Evolutionary conservation across 1,140 invertebrate species (phyloP), one percentile per base, ranked within the genome.

Genomic region (Pachypsylla venusta): DNA sequence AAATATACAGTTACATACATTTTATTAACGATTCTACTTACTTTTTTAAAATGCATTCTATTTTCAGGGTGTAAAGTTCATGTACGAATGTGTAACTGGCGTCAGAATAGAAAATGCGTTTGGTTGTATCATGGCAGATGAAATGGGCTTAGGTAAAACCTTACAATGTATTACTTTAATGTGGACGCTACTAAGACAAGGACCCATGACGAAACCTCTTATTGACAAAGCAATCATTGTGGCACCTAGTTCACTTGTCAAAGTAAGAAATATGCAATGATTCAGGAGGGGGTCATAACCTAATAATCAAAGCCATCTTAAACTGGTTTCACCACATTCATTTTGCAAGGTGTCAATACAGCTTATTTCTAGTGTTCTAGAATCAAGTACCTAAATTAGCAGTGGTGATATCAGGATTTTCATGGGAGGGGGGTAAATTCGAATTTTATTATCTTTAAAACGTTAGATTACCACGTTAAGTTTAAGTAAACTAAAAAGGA

Each of bases 41-140:
- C 14, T 24, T 7, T 28, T n/a, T n/a, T n/a, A n/a, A n/a, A n/a
- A n/a, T n/a, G 5, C n/a, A 20, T 54, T 57, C 53, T 58, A 27
- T 59, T 61, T 69, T 70, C 63, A 79, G 78, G 97, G 97, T 25
- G 96, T 99, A 0, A 94, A 95, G 69, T 99, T 99, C 71, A 98
- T 99, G 93, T 99, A 97, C 70, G 93, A 99, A 70, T 99, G 96
- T 78, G 93, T 98, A 1, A 97, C 89, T 27, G 97, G 96, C 14
- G 75, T 78, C 60, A 82, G 89, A 67, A 96, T 98, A 62, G 84
- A 88, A 61, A 77, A 81, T 64, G 87, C 85, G 61, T 88, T 81
- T 76, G 94, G 95, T 1, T 98, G 94, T 67, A 98, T 98, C 35
- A 98, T 98, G 94, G 94, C 94, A 25, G 94, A 98, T 75, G 94